Evolutionary conservation across 2,113 vertebrate species (phyloP), one percentile per base, ranked within the genome.

Genomic region (Sialia sialis): DNA sequence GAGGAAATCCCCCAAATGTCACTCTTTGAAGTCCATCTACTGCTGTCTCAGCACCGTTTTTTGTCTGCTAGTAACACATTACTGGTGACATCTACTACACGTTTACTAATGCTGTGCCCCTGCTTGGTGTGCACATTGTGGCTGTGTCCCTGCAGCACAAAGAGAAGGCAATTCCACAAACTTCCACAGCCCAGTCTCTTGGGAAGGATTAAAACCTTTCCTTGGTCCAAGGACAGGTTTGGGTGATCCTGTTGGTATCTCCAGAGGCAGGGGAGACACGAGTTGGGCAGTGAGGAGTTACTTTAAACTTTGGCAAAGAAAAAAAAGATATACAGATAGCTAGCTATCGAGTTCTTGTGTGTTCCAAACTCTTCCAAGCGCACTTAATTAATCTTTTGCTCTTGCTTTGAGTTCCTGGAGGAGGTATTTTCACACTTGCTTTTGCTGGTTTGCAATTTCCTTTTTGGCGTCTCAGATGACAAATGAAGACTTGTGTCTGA

Each of bases 401-500:
- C 96, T 91, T 17, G 55, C 77, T 74, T 66, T 64, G 92, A 96
- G 97, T 91, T 97, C 96, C 94, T 96, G 94, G 89, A 68, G 84
- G 96, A 98, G 98, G 97, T 97, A 97, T 97, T 97, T 96, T 89
- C 91, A 88, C 90, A 80, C 85, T 97, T 81, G 90, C 79, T 92
- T 26, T 64, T 72, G 75, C 92, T 41, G 87, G 83, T 86, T 79
- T 81, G 68, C 59, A 15, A 4, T 66, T 32, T 92, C 75, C 92
- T 89, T 69, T 69, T 56, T 44, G 87, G 76, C 26, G 10, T 85
- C 79, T 99, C 98, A 99, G 93, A 99, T 99, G 95, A 99, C 97
- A 44, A 99, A 99, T 0, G 99, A 99, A 21, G 99, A 99, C 97
- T 99, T 99, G 98, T 99, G 99, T 91, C 99, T 98, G 97, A 99